Percentiles rank a stretch among this genome's conserved stretches.
These are phyloP conservation scores for Mythimna impura DNA, from an alignment of 2,888 invertebrate genomes.

Conservation along the genomic window DNA sequence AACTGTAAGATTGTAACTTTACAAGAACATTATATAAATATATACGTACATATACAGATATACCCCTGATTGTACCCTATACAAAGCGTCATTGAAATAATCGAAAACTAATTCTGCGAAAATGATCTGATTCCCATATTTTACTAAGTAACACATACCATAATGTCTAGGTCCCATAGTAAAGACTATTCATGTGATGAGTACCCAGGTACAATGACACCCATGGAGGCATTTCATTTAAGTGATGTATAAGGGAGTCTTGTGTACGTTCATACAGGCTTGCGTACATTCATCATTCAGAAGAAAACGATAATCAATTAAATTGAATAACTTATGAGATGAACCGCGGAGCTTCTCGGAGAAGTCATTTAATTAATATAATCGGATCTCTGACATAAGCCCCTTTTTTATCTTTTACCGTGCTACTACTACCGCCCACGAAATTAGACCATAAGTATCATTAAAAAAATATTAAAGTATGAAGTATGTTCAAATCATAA, in stretches of 20 bases:
- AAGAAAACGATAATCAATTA: not conserved
- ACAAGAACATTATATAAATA: not conserved
- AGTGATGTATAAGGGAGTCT: not conserved
- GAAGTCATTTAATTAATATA: constrained; percentile 7
- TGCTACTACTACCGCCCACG: not conserved
- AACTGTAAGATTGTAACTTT: constrained; percentile 33
- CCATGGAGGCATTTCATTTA: not conserved
- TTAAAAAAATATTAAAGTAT: not conserved
- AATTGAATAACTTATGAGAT: constrained; percentile 2
- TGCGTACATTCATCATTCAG: not conserved
- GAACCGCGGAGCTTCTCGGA: not conserved
- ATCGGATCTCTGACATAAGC: not conserved
- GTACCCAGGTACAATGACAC: no score
- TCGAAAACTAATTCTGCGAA: not conserved
- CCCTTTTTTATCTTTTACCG: not conserved
- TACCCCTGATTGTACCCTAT: no score
- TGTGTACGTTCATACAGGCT: not conserved
- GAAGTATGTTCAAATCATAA: not conserved
- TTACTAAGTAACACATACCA: no score
- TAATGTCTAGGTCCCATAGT: no score
- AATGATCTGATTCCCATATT: no score
- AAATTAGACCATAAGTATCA: not conserved
- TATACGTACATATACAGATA: not conserved
- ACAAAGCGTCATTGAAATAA: not conserved
- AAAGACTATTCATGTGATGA: no score